Evolutionary conservation across 1,140 invertebrate genomes (phyloP).

Genomic region (Heliconius congener): DNA sequence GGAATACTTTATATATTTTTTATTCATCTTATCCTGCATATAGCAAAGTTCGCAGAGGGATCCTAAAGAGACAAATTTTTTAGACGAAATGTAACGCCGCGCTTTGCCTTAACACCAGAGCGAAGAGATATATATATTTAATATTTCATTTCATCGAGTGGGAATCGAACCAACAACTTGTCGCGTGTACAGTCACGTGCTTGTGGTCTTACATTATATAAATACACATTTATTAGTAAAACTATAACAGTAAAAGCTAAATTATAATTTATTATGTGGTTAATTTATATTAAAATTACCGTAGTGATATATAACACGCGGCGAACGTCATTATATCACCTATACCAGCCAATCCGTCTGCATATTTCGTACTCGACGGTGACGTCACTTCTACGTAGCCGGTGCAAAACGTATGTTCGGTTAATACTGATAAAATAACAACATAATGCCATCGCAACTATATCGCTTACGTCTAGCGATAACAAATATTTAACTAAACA

Average conservation of each 20-base stretch:
- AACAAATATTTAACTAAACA: slow-evolving; percentile 19
- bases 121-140: no score
- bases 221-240: neutral
- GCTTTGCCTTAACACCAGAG: no score
- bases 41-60: no score
- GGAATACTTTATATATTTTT: no score
- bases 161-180: no score
- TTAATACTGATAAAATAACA: slow-evolving; percentile 26
- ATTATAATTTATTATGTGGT: neutral
- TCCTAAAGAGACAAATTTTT: no score
- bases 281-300: slow-evolving; percentile 3
- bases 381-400: slow-evolving; percentile 9
- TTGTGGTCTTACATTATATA: no score
- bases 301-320: slow-evolving; percentile 16
- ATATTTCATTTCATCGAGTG: no score
- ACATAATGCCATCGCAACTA: neutral
- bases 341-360: slow-evolving; percentile 27
- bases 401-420: slow-evolving; percentile 11
- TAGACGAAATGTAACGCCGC: no score
- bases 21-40: no score
- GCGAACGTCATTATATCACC: slow-evolving; percentile 35
- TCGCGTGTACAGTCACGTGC: neutral
- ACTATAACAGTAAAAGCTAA: neutral
- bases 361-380: slow-evolving; percentile 22
- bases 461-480: neutral